Base-by-base conservation (phyloP, 2,888 invertebrate species). In the Aelia acuminata region DNA sequence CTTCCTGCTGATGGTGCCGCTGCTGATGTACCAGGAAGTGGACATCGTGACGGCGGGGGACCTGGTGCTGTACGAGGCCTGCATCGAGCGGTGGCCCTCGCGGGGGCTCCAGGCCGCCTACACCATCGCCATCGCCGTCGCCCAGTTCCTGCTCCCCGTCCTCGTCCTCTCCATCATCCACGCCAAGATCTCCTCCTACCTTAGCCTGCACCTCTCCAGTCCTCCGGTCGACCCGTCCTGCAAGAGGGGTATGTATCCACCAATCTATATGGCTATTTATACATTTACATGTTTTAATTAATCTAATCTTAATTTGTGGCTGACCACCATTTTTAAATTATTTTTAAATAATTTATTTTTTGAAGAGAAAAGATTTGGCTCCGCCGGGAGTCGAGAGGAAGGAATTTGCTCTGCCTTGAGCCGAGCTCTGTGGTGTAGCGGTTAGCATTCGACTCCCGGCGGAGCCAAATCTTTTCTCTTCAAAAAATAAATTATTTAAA, bases 131-230 rank as follows among this genome's bases (percentile, higher is more conserved):
- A 92, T 93, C 13, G 92, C 93, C 91, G 91, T 93, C 26, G 93
- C 93, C 90, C 94, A 92, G 91, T 94, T 92, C 92, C 92, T 92
- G 90, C 91, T 93, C 13, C 93, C 94, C 15, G 92, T 93, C 85
- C 90, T 93, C 57, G 93, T 93, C 31, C 92, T 94, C 39, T 92
- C 92, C 39, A 91, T 93, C 43, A 93, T 93, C 7, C 93, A 94
- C 91, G 92, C 92, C 13, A 91, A 92, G 85, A 94, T 94, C 89
- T 93, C 92, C 85, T 91, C 91, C 57, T 92, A 92, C 89, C 91
- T 93, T 49, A 90, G 91, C 43, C 90, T 91, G 85, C 92, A 93
- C 88, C 92, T 92, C 47, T 90, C 90, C 22, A 75, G 90, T 11
- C 90, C 91, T 1, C 90, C 91, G n/a, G 90, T 90, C 48, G 91